phyloP scores from a whole-genome alignment of 2,888 invertebrate species.

The Hypolimnas misippus region DNA sequence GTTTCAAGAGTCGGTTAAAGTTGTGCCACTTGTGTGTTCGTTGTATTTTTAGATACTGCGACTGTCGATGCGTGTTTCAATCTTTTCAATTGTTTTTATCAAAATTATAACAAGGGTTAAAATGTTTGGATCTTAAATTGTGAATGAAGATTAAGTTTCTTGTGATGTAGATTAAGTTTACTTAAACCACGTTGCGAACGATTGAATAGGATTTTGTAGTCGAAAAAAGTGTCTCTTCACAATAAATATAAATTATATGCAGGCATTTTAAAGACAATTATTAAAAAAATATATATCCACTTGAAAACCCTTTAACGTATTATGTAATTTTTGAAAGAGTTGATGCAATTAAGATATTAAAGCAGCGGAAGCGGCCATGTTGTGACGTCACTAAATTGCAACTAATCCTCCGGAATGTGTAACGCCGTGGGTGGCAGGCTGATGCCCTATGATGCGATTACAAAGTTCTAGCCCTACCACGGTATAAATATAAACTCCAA shows the following conservation, averaged over 20 bases:
- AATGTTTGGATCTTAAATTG: too few relatives aligned
- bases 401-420: conserved; percentile 48
- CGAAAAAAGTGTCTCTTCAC: too few relatives aligned
- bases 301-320: neutral
- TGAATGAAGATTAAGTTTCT: too few relatives aligned
- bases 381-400: conserved; percentile 47
- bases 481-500: neutral
- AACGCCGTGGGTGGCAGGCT: conserved; percentile 47
- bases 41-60: conserved; percentile 47
- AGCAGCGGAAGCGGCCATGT: conserved; percentile 41
- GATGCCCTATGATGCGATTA: conserved; percentile 43
- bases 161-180: too few relatives aligned
- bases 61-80: conserved; percentile 49
- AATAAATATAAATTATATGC: too few relatives aligned
- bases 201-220: too few relatives aligned
- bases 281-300: too few relatives aligned
- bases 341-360: neutral
- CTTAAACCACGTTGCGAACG: too few relatives aligned
- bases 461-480: conserved; percentile 10
- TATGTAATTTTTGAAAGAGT: conserved; percentile 2
- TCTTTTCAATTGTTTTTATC: conserved; percentile 38
- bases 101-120: neutral
- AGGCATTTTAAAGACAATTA: too few relatives aligned
- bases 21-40: conserved; percentile 43
- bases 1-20: conserved; percentile 24